A percentile compares a stretch with the other conserved stretches of the same genome.
Conservation (phyloP, 1,140 invertebrate genomes). For the Lepidurus apus region DNA sequence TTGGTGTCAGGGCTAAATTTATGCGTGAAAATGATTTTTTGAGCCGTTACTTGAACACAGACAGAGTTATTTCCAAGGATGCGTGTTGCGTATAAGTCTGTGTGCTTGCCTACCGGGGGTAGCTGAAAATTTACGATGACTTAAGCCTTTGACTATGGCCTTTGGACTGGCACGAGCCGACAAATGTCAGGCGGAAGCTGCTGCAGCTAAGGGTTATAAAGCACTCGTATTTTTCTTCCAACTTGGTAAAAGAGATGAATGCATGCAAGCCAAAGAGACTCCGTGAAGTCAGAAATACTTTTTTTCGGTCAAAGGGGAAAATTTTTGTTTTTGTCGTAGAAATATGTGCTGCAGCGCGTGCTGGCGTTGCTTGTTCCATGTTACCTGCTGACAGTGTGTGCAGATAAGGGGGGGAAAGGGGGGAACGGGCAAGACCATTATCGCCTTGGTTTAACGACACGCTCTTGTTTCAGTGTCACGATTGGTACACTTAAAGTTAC, state of each 20-base stretch:
- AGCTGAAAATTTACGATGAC: conserved; percentile 13
- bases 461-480: neutral
- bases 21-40: neutral
- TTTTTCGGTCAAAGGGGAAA: neutral
- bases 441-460: neutral
- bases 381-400: neutral
- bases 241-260: neutral
- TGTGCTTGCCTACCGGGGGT: neutral
- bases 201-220: conserved; percentile 3
- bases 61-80: neutral
- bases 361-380: neutral
- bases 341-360: neutral
- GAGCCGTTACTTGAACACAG: neutral
- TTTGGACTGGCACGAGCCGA: conserved; percentile 13
- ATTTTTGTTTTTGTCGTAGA: neutral
- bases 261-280: neutral
- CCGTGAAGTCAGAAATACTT: neutral
- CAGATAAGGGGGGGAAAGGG: too few species aligned
- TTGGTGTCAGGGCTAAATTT: neutral
- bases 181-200: conserved; percentile 10
- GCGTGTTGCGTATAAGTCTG: neutral
- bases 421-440: neutral
- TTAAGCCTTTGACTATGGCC: conserved; percentile 8
- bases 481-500: neutral
- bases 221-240: conserved; percentile 2